Evolutionary conservation across 2,888 invertebrate species (phyloP).

Genomic region (Epinotia nisella): DNA sequence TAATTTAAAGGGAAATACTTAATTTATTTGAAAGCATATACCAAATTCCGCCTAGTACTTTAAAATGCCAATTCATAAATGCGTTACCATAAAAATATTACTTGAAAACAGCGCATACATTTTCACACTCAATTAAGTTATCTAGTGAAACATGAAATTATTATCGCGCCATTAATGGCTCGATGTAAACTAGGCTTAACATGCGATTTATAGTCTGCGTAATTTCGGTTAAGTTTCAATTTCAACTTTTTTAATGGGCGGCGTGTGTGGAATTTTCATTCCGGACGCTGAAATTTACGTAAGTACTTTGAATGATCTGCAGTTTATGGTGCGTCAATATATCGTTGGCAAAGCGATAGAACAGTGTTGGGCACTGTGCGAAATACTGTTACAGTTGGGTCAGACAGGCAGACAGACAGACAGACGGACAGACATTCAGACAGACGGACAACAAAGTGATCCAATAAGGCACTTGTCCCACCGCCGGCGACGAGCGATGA

Average conservation of each 20-base stretch:
- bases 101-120: not conserved
- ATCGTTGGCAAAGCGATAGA: not conserved
- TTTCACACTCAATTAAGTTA: not conserved
- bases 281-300: not conserved
- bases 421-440: no score
- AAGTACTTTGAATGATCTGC: not conserved
- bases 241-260: slow-evolving; percentile 43
- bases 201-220: slow-evolving; percentile 54
- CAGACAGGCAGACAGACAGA: no score
- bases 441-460: no score
- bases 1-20: no score
- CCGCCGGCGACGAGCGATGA: no score
- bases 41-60: no score
- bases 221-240: slow-evolving; percentile 49
- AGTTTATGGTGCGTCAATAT: slow-evolving; percentile 2
- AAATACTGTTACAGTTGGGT: no score
- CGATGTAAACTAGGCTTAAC: slow-evolving; percentile 27
- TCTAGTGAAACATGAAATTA: slow-evolving; percentile 6
- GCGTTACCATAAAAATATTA: not conserved
- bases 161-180: slow-evolving; percentile 9
- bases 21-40: no score
- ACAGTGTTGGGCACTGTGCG: no score
- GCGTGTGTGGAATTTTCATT: slow-evolving; percentile 32
- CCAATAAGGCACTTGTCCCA: no score
- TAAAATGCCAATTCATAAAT: no score